Base-by-base conservation (phyloP, 2,888 invertebrate genomes). In the Cryptophagus acutangulus region DNA sequence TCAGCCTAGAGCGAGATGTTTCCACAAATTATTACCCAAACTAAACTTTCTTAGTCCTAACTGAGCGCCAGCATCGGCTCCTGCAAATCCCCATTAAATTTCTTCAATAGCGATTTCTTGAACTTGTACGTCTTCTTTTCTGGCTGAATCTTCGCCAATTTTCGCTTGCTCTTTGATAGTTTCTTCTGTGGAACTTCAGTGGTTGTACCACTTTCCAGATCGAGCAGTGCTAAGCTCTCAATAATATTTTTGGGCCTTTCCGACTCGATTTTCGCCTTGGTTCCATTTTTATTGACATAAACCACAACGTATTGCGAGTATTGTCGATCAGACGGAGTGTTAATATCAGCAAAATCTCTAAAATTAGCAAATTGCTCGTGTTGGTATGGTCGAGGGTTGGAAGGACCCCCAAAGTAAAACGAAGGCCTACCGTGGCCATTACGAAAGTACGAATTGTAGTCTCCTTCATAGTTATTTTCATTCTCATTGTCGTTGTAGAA, bases 361-460 rank as follows among this genome's bases (percentile, higher is more conserved):
- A 91, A 91, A 62, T 90, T 88, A 2, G 88, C 87, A 60, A 91
- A 90, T 60, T 90, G 90, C 58, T 90, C 88, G 16, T 84, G 79
- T 52, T 84, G 81, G 51, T 84, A 81, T 36, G 84, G 84, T 2
- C 82, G 82, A 0, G 86, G 84, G 58, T 87, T 87, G 1, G 78
- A 75, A 14, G 77, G 75, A 15, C 73, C 72, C 2, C 55, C 53
- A 29, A 49, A 59, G 48, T 78, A 78, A 36, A 69, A 71, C 0
- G 81, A 77, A 0, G 86, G 82, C 33, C 86, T 75, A 10, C 83
- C 83, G 39, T 87, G 84, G 0, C 84, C 82, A 57, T 82, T 83
- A 43, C 81, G 80, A 51, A 78, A 79, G 55, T 77, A 81, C 17
- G 75, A 72, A 30, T 75, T 79, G 46, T 74, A 77, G 33, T 72